A percentile compares a stretch with the other conserved stretches of the same genome.
Conservation (phyloP, 2,797 vertebrate species). For the Malurus splendens region DNA sequence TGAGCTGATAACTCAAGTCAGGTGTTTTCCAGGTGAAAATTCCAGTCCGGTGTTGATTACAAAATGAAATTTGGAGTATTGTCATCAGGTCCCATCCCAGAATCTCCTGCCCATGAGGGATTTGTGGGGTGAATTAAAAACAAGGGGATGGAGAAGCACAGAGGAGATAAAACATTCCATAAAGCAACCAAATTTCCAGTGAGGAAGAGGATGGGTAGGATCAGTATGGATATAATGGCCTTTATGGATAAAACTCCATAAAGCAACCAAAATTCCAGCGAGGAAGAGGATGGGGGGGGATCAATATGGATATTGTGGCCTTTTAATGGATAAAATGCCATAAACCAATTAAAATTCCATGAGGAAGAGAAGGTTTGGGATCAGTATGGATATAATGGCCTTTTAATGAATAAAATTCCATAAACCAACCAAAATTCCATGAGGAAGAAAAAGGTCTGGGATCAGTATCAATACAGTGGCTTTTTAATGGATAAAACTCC, state of each 20-base stretch:
- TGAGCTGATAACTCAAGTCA: neutral
- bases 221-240: rapidly evolving
- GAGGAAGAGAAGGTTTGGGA: too few relatives aligned
- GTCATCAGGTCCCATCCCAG: neutral
- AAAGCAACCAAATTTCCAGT: neutral
- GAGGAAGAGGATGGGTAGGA: neutral
- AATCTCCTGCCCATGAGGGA: neutral
- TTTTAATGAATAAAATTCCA: neutral
- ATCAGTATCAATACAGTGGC: neutral
- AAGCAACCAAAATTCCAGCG: neutral
- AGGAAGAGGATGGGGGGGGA: neutral
- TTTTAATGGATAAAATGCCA: neutral
- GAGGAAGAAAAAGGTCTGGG: neutral
- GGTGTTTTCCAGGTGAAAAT: neutral
- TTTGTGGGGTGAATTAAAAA: neutral
- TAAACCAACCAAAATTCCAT: neutral
- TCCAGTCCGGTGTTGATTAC: neutral
- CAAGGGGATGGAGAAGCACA: neutral
- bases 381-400: rapidly evolving
- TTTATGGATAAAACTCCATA: neutral
- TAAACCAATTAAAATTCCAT: neutral
- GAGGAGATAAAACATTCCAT: neutral
- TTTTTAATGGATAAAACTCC: neutral
- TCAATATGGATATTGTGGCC: neutral
- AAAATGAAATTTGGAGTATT: neutral